phyloP scores from a whole-genome alignment of 2,797 vertebrate genomes.

The Intellagama lesueurii region DNA sequence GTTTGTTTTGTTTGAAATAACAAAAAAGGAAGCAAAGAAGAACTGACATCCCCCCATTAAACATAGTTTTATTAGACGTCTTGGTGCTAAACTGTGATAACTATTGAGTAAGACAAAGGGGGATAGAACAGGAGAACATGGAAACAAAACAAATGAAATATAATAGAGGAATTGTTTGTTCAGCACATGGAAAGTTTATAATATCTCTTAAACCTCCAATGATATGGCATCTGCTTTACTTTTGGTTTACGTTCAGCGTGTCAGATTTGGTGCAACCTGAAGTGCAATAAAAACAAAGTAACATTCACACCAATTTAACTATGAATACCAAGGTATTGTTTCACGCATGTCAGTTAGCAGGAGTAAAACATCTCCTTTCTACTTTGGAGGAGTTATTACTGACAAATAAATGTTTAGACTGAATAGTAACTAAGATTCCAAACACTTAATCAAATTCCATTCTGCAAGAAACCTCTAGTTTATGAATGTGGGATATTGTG shows the following conservation, averaged over 20 bases:
- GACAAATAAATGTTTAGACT: neutral
- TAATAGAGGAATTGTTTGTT: neutral
- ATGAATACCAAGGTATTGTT: neutral
- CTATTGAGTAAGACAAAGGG: neutral
- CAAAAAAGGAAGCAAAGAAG: slow-evolving; percentile 3
- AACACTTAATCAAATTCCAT: neutral
- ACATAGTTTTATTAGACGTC: slow-evolving; percentile 28
- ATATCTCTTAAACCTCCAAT: neutral
- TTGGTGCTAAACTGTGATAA: slow-evolving; percentile 14
- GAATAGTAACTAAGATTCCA: neutral
- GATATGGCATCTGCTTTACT: neutral
- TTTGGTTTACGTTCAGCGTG: neutral
- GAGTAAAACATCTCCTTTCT: neutral
- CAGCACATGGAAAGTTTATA: neutral
- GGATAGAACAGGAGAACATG: neutral
- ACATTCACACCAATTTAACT: neutral
- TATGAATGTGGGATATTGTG: too few species aligned
- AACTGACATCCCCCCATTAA: slow-evolving; percentile 20
- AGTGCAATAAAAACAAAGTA: neutral
- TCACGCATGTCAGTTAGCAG: neutral
- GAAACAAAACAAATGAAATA: neutral
- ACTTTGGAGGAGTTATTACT: neutral
- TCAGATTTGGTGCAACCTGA: neutral
- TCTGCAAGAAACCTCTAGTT: too few species aligned
- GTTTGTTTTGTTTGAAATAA: slow-evolving; percentile 43